Percentiles rank a stretch among this genome's conserved stretches.
Evolutionary conservation across 2,113 vertebrate genomes (phyloP).

Genomic region (Isichthys henryi): DNA sequence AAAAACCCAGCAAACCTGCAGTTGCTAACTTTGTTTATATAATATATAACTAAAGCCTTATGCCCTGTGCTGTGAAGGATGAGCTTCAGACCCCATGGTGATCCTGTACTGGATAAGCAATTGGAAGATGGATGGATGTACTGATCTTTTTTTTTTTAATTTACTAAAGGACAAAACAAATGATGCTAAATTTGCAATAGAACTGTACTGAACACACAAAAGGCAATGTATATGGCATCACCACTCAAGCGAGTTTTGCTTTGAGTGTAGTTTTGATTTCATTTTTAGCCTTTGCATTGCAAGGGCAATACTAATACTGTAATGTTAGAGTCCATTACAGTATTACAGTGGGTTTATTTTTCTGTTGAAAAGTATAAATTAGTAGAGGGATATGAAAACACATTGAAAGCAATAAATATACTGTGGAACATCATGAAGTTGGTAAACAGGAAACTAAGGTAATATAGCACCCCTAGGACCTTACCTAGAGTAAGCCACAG

Average conservation of each 20-base stretch:
- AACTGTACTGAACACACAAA: background rate
- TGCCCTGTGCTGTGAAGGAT: background rate
- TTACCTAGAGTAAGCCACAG: background rate
- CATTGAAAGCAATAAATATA: background rate
- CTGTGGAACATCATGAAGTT: background rate
- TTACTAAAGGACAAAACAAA: background rate
- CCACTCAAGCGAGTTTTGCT: background rate
- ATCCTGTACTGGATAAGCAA: background rate
- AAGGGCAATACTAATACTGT: background rate
- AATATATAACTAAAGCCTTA: background rate
- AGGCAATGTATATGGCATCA: background rate
- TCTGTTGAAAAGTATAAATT: background rate
- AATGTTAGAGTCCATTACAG: background rate
- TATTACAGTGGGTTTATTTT: background rate
- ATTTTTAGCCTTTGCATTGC: background rate
- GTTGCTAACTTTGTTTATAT: background rate
- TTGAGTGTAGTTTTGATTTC: background rate
- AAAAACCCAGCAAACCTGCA: background rate
- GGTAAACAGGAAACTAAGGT: background rate
- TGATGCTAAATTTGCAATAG: background rate
- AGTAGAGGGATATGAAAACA: background rate
- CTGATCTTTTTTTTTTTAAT: background rate
- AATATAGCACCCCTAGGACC: background rate
- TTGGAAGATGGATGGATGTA: background rate
- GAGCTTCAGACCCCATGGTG: background rate